A percentile compares a stretch with the other conserved stretches of the same genome.
These are phyloP conservation scores for Hiodon tergisus DNA, from an alignment of 2,113 vertebrate species.

Conservation along the genomic window DNA sequence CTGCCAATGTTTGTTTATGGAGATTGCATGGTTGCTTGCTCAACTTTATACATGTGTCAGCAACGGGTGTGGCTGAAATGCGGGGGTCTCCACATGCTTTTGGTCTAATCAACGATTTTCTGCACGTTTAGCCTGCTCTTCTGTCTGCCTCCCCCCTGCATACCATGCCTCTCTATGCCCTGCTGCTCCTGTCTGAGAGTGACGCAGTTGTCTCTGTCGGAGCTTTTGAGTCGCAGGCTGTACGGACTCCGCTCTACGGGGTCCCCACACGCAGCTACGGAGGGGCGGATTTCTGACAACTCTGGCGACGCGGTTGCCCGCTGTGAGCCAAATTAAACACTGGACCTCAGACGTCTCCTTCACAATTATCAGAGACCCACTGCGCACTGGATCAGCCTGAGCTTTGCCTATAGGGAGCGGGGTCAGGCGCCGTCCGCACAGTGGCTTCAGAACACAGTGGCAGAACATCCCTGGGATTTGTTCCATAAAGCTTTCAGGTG, in stretches of 20 bases:
- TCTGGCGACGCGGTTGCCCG: background rate
- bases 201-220: background rate
- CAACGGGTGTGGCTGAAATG: too few species aligned
- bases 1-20: too few species aligned
- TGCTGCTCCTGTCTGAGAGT: background rate
- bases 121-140: background rate
- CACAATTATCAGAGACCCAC: background rate
- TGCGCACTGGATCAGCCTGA: too few species aligned
- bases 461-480: too few species aligned
- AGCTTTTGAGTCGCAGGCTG: background rate
- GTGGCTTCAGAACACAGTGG: too few species aligned
- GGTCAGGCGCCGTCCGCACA: too few species aligned
- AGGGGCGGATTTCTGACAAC: background rate
- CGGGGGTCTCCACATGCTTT: too few species aligned
- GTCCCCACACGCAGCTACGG: background rate
- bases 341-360: background rate
- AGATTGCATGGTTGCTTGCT: too few species aligned
- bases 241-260: background rate
- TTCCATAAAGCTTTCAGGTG: too few species aligned
- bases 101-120: too few species aligned
- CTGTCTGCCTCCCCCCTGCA: background rate
- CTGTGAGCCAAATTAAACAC: constrained; percentile 1
- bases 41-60: too few species aligned
- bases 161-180: background rate
- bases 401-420: too few species aligned